Base-by-base conservation (phyloP, 2,797 vertebrate species). In the Tolypeutes matacus region DNA sequence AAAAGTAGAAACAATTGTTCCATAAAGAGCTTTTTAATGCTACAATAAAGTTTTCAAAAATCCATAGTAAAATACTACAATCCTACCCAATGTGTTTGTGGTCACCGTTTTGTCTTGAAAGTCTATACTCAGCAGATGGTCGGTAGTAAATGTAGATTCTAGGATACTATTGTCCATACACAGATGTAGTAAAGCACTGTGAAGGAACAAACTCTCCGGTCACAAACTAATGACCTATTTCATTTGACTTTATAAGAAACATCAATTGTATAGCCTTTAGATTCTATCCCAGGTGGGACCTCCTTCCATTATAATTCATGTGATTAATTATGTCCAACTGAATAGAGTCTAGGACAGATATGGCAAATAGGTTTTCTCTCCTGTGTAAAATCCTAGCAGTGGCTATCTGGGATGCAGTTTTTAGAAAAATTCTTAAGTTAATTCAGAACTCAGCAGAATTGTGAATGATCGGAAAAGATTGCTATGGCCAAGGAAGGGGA, bases 161-260 rank as follows among this genome's bases (percentile, higher is more conserved):
- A 21, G 9, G 46, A 88, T 72, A 82, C 29, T 60, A 34, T 1
- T 86, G n/a, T 58, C 49, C 36, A 72, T 18, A 91, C 5, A 81
- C 3, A 76, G 25, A 91, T 69, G 36, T 62, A 91, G 29, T 42
- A 86, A 83, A 25, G 56, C 14, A 81, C 46, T 81, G 27, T 36
- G 46, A 84, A 93, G 72, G 88, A 15, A 94, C 73, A 89, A 58
- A 89, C 31, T 7, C 7, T 89, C 90, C 5, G 76, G 31, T 82
- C 86, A 92, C 34, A 89, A 93, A 93, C 18, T 76, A 94, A 87
- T 80, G 27, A 91, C 56, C 27, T 94, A 67, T 42, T 89, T 94
- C 46, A 94, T 49, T 86, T 91, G 42, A 69, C 29, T 93, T 92
- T 64, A 53, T 49, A 36, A 75, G 58, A 64, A 82, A 89, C 2